phyloP scores from a whole-genome alignment of 2,797 vertebrate species.

The Poecilia picta region DNA sequence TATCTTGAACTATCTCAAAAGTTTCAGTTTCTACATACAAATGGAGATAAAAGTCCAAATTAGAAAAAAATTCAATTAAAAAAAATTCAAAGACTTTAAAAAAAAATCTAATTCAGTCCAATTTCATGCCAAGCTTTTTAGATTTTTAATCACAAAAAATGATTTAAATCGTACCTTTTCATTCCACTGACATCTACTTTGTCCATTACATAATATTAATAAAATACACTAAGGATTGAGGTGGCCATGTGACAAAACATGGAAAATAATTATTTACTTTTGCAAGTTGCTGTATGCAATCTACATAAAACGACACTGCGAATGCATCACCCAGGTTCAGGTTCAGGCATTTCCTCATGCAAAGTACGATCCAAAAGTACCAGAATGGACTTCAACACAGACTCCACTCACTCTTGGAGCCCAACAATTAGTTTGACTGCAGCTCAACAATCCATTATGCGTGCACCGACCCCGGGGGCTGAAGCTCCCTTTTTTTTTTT shows the following conservation, averaged over 20 bases:
- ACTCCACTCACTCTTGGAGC: slow-evolving; percentile 9
- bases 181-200: neutral
- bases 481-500: slow-evolving; percentile 36
- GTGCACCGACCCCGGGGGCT: slow-evolving; percentile 49
- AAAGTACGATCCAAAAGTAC: slow-evolving; percentile 16
- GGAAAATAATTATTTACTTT: neutral
- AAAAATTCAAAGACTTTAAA: too few relatives aligned
- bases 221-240: neutral
- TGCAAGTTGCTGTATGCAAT: neutral
- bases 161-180: neutral
- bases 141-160: neutral
- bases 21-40: neutral
- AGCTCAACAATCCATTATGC: slow-evolving; percentile 52
- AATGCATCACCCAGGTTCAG: slow-evolving; percentile 4
- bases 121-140: neutral
- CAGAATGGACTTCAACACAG: neutral
- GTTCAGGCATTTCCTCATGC: slow-evolving; percentile 20
- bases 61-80: too few relatives aligned
- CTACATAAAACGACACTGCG: neutral
- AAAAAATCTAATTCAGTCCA: too few relatives aligned
- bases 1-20: neutral
- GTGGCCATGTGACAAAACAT: neutral
- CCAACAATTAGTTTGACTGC: slow-evolving; percentile 48
- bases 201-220: neutral
- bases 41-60: neutral